phyloP scores from a whole-genome alignment of 2,888 invertebrate genomes.

The Diaprepes abbreviatus region DNA sequence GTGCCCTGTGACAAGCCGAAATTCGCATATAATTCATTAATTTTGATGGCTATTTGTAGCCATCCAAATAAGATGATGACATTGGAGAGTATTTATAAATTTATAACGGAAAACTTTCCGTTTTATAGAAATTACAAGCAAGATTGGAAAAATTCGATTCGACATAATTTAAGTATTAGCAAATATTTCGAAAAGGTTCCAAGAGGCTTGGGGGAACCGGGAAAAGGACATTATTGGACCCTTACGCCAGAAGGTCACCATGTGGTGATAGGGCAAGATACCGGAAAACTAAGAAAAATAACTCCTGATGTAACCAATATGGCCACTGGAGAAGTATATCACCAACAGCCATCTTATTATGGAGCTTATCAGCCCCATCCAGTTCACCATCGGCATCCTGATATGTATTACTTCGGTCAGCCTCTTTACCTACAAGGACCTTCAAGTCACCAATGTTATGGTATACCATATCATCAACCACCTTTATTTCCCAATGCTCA shows the following conservation, averaged over 20 bases:
- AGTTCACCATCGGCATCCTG: neutral
- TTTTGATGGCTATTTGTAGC: constrained; percentile 99
- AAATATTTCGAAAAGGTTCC: constrained; percentile 99
- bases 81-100: constrained; percentile 97
- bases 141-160: constrained; percentile 99
- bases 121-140: constrained; percentile 95
- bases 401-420: neutral
- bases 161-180: constrained; percentile 96
- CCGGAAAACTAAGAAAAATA: constrained; percentile 92
- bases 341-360: too few relatives aligned
- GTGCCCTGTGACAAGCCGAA: constrained; percentile 92
- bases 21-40: constrained; percentile 98
- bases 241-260: constrained; percentile 96
- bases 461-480: neutral
- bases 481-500: neutral
- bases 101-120: constrained; percentile 98
- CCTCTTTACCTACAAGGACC: neutral
- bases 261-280: constrained; percentile 97
- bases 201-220: constrained; percentile 95
- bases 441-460: neutral
- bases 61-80: constrained; percentile 94
- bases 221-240: constrained; percentile 99
- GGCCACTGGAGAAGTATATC: too few relatives aligned
- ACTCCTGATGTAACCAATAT: constrained; percentile 69
- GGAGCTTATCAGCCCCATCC: too few relatives aligned